Evolutionary conservation across 2,888 invertebrate genomes (phyloP).

Genomic region (Graphium colonna): DNA sequence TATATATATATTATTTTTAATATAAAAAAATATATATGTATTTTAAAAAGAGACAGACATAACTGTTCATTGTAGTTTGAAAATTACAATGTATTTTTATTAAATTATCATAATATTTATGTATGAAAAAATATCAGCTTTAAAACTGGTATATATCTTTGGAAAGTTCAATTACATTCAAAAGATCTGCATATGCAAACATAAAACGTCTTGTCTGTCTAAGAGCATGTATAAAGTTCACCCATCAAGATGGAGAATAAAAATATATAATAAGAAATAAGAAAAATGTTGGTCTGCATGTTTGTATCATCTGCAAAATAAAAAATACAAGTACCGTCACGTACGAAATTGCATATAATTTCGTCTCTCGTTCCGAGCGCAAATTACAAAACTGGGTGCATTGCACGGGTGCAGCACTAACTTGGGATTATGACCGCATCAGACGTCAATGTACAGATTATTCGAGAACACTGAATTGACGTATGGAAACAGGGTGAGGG

Average conservation of each 20-base stretch:
- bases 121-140: too few species aligned
- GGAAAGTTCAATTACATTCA: too few species aligned
- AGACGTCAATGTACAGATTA: conserved; percentile 71
- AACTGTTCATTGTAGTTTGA: too few species aligned
- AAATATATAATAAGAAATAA: neutral
- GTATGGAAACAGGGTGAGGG: conserved; percentile 31
- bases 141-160: too few species aligned
- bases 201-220: too few species aligned
- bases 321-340: neutral
- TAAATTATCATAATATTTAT: too few species aligned
- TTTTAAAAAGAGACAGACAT: too few species aligned
- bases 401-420: conserved; percentile 41
- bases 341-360: conserved; percentile 8
- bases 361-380: conserved; percentile 13
- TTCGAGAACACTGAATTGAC: conserved; percentile 60
- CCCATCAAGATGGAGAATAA: neutral
- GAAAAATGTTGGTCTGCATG: neutral
- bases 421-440: conserved; percentile 53
- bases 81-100: too few species aligned
- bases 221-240: too few species aligned
- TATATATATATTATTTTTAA: too few species aligned
- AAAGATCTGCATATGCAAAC: too few species aligned
- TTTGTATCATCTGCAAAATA: neutral
- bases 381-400: conserved; percentile 46
- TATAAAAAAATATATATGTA: too few species aligned